Conservation (phyloP, 2,113 vertebrate species). For the Garra rufa region DNA sequence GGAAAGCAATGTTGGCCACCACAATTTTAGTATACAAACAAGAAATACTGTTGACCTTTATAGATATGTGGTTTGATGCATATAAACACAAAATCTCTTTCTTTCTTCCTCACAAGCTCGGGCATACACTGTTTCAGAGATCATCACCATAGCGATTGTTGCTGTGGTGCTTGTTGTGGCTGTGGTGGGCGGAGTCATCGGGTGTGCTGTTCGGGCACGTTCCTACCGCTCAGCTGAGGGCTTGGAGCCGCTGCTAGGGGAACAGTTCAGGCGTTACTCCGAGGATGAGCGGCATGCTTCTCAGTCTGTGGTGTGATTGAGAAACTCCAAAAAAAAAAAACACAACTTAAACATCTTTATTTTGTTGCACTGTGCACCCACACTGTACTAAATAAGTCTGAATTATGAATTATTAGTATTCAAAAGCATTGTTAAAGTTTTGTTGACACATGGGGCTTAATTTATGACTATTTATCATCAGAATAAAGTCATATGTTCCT, state of each 20-base stretch:
- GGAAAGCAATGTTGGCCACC: background rate
- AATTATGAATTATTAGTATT: constrained; percentile 15
- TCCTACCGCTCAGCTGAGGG: constrained; percentile 75
- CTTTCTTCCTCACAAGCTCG: constrained; percentile 68
- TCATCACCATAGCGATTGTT: constrained; percentile 87
- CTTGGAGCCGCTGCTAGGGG: constrained; percentile 86
- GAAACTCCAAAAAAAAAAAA: background rate
- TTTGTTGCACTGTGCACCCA: constrained; percentile 1
- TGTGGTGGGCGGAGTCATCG: constrained; percentile 76
- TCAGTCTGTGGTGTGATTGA: constrained; percentile 82
- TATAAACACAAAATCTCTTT: background rate
- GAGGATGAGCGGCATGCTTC: constrained; percentile 82
- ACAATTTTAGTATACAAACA: background rate
- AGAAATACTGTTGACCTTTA: background rate
- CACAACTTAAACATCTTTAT: background rate
- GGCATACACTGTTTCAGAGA: constrained; percentile 82
- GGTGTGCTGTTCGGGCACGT: constrained; percentile 77
- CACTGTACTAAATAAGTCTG: background rate
- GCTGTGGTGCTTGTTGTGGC: constrained; percentile 83
- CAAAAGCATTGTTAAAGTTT: background rate
- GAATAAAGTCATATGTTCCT: background rate
- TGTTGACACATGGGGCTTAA: background rate
- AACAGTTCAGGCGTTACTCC: constrained; percentile 85
- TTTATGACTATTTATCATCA: constrained; percentile 3
- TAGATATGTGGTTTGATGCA: background rate